Percentiles rank a stretch among this genome's conserved stretches.
phyloP scores from a whole-genome alignment of 2,797 vertebrate species.

The Sebastes iracundus region DNA sequence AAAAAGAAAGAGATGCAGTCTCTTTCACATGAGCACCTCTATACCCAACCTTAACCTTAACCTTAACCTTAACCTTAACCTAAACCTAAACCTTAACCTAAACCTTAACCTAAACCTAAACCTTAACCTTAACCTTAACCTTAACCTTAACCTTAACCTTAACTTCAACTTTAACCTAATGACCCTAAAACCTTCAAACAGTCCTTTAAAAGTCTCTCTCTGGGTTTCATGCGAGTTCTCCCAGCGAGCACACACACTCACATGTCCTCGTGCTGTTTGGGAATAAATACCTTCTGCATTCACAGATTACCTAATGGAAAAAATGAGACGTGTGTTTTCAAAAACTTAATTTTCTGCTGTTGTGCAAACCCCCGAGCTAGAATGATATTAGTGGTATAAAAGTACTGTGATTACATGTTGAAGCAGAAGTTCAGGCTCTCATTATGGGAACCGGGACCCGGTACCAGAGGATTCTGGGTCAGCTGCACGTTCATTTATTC shows the following conservation, averaged over 20 bases:
- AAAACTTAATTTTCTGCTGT: conserved; percentile 23
- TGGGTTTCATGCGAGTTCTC: background rate
- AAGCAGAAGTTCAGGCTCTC: background rate
- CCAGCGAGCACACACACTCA: background rate
- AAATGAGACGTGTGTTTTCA: conserved; percentile 7
- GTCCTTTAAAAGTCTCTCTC: background rate
- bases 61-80: background rate
- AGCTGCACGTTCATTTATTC: background rate
- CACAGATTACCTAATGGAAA: conserved; percentile 45
- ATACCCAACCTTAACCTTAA: background rate
- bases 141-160: background rate
- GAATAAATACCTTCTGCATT: background rate
- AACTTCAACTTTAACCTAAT: background rate
- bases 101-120: background rate
- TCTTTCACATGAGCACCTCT: background rate
- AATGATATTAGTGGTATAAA: conserved; percentile 28
- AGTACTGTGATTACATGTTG: conserved; percentile 3
- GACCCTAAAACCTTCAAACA: background rate
- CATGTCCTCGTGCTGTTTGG: background rate
- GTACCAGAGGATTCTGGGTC: background rate
- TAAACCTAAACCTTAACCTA: background rate
- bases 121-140: background rate
- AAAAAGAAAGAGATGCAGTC: background rate
- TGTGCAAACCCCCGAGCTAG: background rate
- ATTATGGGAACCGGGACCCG: background rate